Evolutionary conservation across 53 echinoderm and acorn worm genomes (phyloP).

Genomic region (Holothuria scabra): DNA sequence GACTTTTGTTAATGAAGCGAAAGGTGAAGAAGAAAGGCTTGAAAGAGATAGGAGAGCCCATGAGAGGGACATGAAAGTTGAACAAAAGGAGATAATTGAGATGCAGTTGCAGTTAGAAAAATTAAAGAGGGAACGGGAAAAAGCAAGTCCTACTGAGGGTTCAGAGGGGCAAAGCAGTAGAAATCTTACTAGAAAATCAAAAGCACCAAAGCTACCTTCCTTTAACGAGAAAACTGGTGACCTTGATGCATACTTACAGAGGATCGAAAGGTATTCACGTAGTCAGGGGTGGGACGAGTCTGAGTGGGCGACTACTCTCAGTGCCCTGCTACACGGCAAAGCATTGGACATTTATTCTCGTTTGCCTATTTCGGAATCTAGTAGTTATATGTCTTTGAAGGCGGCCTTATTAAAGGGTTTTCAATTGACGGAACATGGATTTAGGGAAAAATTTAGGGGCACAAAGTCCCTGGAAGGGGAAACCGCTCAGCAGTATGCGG

Average conservation of each 20-base stretch:
- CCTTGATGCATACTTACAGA: constrained; percentile 56
- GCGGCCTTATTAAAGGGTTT: constrained; percentile 40
- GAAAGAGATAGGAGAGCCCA: too few relatives aligned
- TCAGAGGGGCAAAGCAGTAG: constrained; percentile 19
- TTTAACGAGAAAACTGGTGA: constrained; percentile 58
- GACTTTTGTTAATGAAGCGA: neutral
- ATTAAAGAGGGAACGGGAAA: constrained; percentile 10
- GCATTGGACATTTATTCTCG: constrained; percentile 48
- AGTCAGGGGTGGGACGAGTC: constrained; percentile 29
- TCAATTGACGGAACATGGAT: constrained; percentile 52
- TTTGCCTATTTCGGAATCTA: constrained; percentile 22
- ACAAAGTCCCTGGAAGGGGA: constrained; percentile 47
- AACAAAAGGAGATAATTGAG: too few relatives aligned
- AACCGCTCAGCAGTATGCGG: constrained; percentile 30
- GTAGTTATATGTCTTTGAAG: constrained; percentile 35
- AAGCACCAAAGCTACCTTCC: constrained; percentile 49
- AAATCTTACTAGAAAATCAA: constrained; percentile 24
- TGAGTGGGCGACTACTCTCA: constrained; percentile 47
- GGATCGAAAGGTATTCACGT: constrained; percentile 48
- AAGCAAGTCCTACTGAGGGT: constrained; percentile 5
- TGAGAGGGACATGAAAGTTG: too few relatives aligned
- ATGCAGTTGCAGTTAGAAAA: too few relatives aligned
- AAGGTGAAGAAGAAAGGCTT: too few relatives aligned
- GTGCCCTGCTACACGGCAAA: constrained; percentile 47
- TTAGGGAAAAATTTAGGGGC: constrained; percentile 38